Evolutionary conservation across 2,888 invertebrate genomes (phyloP).

Genomic region (Mongoloraphidia duomilia): DNA sequence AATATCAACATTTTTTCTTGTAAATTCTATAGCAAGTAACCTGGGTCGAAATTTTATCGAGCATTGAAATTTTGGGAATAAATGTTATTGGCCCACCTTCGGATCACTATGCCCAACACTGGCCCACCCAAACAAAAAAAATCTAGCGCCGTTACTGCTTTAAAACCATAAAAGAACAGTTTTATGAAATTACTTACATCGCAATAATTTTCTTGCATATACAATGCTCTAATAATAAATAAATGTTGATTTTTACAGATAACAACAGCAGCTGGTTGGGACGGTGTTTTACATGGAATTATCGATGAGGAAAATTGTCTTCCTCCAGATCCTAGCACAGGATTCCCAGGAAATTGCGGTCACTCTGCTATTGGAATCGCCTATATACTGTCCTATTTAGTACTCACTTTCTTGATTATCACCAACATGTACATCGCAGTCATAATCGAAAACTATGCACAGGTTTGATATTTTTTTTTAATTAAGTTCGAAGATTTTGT

Average conservation of each 20-base stretch:
- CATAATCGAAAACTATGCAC: conserved; percentile 97
- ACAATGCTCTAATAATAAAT: conserved; percentile 5
- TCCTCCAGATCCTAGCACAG: conserved; percentile 76
- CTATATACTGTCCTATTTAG: conserved; percentile 88
- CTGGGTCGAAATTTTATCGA: too few relatives aligned
- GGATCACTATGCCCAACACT: too few relatives aligned
- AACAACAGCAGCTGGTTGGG: conserved; percentile 97
- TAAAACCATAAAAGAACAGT: too few relatives aligned
- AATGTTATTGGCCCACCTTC: too few relatives aligned
- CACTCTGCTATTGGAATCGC: conserved; percentile 88
- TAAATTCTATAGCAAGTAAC: too few relatives aligned
- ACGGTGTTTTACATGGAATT: conserved; percentile 85
- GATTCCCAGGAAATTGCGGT: conserved; percentile 85
- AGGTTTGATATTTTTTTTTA: conserved; percentile 23
- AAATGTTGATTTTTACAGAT: conserved; percentile 44
- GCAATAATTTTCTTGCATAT: conserved; percentile 18
- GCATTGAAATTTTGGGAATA: too few relatives aligned
- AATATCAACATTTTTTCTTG: too few relatives aligned
- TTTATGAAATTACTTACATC: not conserved
- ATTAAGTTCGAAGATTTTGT: not conserved
- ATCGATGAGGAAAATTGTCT: conserved; percentile 90
- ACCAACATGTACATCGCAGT: conserved; percentile 99
- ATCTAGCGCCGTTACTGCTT: too few relatives aligned
- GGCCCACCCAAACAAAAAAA: too few relatives aligned
- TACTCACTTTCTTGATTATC: conserved; percentile 95